phyloP scores from a whole-genome alignment of 1,140 invertebrate species.

The Aricia agestis region DNA sequence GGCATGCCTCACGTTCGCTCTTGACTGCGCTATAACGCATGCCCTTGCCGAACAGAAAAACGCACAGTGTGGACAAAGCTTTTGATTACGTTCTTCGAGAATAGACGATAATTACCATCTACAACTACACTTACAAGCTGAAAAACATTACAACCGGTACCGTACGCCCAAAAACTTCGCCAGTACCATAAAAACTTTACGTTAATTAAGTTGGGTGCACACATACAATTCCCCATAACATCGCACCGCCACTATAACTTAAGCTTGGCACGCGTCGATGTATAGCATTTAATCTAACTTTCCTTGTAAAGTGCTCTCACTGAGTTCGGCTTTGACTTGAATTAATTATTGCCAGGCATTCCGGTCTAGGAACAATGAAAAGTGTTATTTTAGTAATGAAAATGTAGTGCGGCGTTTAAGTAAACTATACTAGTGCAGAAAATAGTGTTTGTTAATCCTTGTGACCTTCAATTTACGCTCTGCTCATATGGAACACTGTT shows the following conservation, averaged over 20 bases:
- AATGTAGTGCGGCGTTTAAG: background rate
- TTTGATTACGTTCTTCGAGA: no score
- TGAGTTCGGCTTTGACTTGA: conserved; percentile 52
- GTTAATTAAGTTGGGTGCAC: conserved; percentile 11
- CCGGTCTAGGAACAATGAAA: conserved; percentile 38
- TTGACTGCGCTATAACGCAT: no score
- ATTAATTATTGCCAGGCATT: conserved; percentile 56
- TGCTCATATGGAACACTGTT: no score
- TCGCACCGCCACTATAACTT: conserved; percentile 39
- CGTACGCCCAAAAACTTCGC: background rate
- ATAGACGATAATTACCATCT: no score
- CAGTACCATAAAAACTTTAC: background rate
- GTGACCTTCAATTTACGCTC: no score
- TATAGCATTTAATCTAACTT: conserved; percentile 68
- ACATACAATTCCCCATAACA: conserved; percentile 45
- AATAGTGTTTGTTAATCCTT: no score
- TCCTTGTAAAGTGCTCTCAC: conserved; percentile 46
- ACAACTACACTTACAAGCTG: no score
- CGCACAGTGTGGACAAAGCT: no score
- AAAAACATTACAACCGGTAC: background rate
- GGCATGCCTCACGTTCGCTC: no score
- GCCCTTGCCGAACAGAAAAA: no score
- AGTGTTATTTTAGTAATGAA: conserved; percentile 23
- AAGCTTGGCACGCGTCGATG: conserved; percentile 49
- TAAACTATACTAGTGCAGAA: no score